Base-by-base conservation (phyloP, 2,113 vertebrate genomes). In the Forbesichthys papilliferus region DNA sequence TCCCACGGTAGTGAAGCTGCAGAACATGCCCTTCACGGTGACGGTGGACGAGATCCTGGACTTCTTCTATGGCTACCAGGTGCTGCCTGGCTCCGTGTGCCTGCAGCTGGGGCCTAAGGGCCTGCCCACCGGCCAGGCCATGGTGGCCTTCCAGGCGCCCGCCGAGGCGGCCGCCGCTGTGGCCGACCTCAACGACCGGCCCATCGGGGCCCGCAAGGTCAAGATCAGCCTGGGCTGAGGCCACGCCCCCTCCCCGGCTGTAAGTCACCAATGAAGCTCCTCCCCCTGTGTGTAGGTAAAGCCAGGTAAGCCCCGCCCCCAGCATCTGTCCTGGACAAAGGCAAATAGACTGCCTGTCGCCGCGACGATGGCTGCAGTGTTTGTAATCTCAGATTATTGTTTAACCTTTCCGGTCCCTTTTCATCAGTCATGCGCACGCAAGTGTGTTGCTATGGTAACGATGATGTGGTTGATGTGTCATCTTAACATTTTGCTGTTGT, bases 61-160 rank as follows among this genome's bases (percentile, higher is more conserved):
- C 95, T 99, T 99, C 86, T 99, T 99, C 87, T 99, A 99, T 66
- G 98, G 98, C 49, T 99, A 99, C 85, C 96, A 98, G 85, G 96
- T 99, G 74, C 94, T 99, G 72, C 97, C 94, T 64, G 96, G 96
- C 64, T 99, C 98, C 13, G 96, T 99, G 33, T 98, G 96, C 84
- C 93, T 99, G 84, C 98, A 99, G 80, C 97, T 95, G 81, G 98
- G 93, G 77, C 96, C 99, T n/a, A 98, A 98, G 87, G 97, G 97
- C 71, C 91, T 99, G 90, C 96, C 98, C 70, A 99, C 96, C 61
- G 97, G 97, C 10, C 96, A 99, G 92, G 98, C 97, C 68, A 97
- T 99, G 96, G 98, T 99, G 82, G 96, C 97, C 70, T 99, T 99
- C 5, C 96, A 99, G 82, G 97, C 93, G 79, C 96, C 95, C 0